phyloP scores from a whole-genome alignment of 2,888 invertebrate genomes.

The Crossocerus cetratus region DNA sequence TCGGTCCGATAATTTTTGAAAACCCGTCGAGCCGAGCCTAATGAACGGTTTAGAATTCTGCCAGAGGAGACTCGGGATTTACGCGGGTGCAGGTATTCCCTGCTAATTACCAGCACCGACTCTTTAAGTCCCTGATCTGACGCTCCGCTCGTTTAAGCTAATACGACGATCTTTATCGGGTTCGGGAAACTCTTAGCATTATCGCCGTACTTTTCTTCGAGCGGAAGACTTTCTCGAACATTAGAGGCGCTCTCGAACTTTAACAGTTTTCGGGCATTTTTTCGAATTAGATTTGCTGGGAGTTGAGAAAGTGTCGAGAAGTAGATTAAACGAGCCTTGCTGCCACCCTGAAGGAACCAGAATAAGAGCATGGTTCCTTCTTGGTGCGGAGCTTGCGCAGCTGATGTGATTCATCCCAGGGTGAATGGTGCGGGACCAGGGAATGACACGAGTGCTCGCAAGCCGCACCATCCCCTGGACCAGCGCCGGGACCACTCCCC shows the following conservation, averaged over 20 bases:
- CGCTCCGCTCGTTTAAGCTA: constrained; percentile 16
- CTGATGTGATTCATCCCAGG: constrained; percentile 67
- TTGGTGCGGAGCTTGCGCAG: constrained; percentile 25
- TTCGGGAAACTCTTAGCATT: constrained; percentile 17
- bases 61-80: background rate
- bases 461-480: constrained; percentile 67
- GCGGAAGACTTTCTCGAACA: background rate
- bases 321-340: background rate
- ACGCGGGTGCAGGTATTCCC: constrained; percentile 36
- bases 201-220: constrained; percentile 12
- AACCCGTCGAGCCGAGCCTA: constrained; percentile 14
- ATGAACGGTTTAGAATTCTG: constrained; percentile 12
- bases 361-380: constrained; percentile 36
- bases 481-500: constrained; percentile 3
- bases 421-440: constrained; percentile 67
- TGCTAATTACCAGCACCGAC: constrained; percentile 38
- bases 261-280: background rate
- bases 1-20: constrained; percentile 2
- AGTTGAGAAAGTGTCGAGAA: background rate
- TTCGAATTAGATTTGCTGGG: background rate
- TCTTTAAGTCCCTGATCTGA: background rate
- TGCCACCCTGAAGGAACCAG: constrained; percentile 23
- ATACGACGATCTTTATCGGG: constrained; percentile 43
- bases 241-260: background rate
- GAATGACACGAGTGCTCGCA: constrained; percentile 75